Percentiles rank a stretch among this genome's conserved stretches.
These are phyloP conservation scores for Epistrophella euchroma DNA, from an alignment of 2,888 invertebrate genomes.

Conservation along the genomic window DNA sequence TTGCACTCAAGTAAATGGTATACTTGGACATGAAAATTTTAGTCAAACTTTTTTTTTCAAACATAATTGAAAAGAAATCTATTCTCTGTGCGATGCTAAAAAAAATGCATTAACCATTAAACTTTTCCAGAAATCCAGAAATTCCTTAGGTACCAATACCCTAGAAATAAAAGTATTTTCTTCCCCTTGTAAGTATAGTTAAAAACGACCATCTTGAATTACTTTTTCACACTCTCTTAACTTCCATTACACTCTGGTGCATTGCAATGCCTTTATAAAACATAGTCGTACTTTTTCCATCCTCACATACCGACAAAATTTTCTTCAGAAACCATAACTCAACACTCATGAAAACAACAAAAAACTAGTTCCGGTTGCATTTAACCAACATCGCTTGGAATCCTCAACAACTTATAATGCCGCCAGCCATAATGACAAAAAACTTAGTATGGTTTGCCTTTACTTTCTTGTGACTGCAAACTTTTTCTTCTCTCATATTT, in stretches of 20 bases:
- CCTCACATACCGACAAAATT: background rate
- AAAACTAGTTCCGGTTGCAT: conserved; percentile 51
- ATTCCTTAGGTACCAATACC: background rate
- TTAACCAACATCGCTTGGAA: conserved; percentile 45
- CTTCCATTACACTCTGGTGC: conserved; percentile 12
- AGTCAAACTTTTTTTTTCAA: too few relatives aligned
- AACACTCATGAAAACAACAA: conserved; percentile 2
- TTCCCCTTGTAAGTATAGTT: background rate
- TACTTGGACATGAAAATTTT: too few relatives aligned
- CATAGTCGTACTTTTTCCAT: background rate
- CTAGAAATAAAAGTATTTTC: background rate
- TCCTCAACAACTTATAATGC: conserved; percentile 38
- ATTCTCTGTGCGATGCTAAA: too few relatives aligned
- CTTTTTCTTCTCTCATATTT: conserved; percentile 16
- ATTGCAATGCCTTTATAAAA: conserved; percentile 15
- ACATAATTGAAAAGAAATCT: too few relatives aligned
- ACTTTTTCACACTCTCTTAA: conserved; percentile 40
- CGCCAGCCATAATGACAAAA: conserved; percentile 16
- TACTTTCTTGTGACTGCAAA: conserved; percentile 22
- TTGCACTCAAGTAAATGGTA: too few relatives aligned
- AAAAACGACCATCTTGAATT: background rate
- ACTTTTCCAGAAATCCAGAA: background rate
- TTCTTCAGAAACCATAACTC: conserved; percentile 31
- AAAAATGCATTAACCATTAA: background rate
- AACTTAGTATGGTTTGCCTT: conserved; percentile 24